Evolutionary conservation across 2,888 invertebrate genomes (phyloP).

Genomic region (Tinea semifulvella): DNA sequence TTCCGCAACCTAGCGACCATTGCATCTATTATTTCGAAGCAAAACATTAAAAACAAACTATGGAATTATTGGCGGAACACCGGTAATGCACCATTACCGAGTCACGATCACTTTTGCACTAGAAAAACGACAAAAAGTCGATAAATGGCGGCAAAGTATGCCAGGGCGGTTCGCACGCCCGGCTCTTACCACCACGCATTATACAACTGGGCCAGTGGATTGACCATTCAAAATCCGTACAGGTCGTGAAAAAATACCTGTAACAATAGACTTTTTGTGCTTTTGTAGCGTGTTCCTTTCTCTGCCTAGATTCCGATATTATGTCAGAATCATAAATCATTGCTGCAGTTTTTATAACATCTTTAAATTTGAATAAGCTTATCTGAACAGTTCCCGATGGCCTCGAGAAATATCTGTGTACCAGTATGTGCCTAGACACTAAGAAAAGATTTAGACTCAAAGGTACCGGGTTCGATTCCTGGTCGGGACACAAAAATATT

Average conservation of each 20-base stretch:
- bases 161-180: conserved; percentile 54
- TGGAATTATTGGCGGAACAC: conserved; percentile 21
- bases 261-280: too few species aligned
- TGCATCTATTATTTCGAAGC: conserved; percentile 38
- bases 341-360: too few species aligned
- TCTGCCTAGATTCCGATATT: too few species aligned
- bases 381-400: too few species aligned
- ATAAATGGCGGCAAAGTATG: conserved; percentile 39
- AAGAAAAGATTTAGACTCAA: too few species aligned
- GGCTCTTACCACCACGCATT: conserved; percentile 32
- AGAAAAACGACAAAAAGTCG: conserved; percentile 29
- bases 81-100: conserved; percentile 55
- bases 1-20: conserved; percentile 1
- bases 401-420: too few species aligned
- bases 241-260: not conserved
- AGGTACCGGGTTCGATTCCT: too few species aligned
- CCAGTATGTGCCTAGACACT: too few species aligned
- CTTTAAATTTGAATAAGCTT: too few species aligned
- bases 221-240: conserved; percentile 21
- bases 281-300: too few species aligned
- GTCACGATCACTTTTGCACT: conserved; percentile 55
- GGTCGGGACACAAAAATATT: too few species aligned
- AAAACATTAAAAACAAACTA: conserved; percentile 23
- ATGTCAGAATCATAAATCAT: too few species aligned
- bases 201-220: conserved; percentile 44